A percentile compares a stretch with the other conserved stretches of the same genome.
These are phyloP conservation scores for Caenorhabditis virilis DNA, from an alignment of 2,888 invertebrate species.

Conservation along the genomic window DNA sequence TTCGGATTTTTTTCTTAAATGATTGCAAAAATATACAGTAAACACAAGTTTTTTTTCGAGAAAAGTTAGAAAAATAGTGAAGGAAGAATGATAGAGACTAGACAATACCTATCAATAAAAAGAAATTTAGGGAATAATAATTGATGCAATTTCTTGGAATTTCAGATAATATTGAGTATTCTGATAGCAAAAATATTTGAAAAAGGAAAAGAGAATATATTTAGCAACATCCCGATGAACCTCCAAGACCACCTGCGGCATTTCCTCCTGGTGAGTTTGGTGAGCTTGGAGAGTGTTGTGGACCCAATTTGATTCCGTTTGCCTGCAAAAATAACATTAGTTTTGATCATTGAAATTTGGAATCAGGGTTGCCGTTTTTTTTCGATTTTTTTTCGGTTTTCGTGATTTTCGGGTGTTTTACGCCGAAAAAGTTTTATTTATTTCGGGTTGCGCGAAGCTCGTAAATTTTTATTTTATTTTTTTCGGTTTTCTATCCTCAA, in stretches of 20 bases:
- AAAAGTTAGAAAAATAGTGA: constrained; percentile 1
- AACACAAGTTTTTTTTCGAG: background rate
- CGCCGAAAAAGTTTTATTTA: too few relatives aligned
- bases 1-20: background rate
- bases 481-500: too few relatives aligned
- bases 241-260: constrained; percentile 43
- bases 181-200: background rate
- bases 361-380: too few relatives aligned
- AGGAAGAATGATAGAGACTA: constrained; percentile 14
- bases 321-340: constrained; percentile 76
- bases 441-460: too few relatives aligned
- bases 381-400: too few relatives aligned
- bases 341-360: background rate
- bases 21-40: constrained; percentile 19
- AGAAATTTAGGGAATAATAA: background rate
- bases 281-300: constrained; percentile 92
- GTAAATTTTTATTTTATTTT: too few relatives aligned
- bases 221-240: constrained; percentile 45
- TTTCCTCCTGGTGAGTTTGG: constrained; percentile 72
- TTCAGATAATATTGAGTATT: background rate
- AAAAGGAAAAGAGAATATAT: constrained; percentile 1
- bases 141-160: too few relatives aligned
- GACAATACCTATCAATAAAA: constrained; percentile 22
- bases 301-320: constrained; percentile 98
- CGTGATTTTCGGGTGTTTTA: too few relatives aligned